Conservation (phyloP, 2,113 vertebrate genomes). For the Calidris pugnax region DNA sequence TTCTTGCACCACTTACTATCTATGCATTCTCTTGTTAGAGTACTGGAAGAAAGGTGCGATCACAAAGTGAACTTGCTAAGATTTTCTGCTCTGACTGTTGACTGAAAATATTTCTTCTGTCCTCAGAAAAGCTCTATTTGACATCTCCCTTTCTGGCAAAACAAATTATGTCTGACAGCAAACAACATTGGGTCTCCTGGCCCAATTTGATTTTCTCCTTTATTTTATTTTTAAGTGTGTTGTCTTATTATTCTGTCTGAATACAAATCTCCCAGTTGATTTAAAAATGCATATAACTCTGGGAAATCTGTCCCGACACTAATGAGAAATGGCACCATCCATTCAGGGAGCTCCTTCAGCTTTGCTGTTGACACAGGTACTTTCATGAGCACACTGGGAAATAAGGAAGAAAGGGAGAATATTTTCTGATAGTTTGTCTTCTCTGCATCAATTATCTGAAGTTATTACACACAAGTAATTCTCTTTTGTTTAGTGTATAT, state of each 20-base stretch:
- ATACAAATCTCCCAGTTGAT: background rate
- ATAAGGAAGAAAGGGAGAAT: background rate
- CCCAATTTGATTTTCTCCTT: background rate
- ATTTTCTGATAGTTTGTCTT: background rate
- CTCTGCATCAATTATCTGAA: background rate
- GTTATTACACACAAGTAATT: background rate
- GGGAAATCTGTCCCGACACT: background rate
- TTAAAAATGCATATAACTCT: background rate
- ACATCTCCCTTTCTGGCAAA: background rate
- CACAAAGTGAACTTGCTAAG: background rate
- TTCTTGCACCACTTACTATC: background rate
- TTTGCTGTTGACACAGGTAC: background rate
- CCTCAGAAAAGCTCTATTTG: background rate
- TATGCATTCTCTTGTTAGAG: background rate
- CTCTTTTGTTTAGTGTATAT: background rate
- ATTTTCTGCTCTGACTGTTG: background rate
- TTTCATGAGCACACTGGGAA: background rate
- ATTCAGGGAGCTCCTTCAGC: background rate
- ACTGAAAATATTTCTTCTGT: background rate
- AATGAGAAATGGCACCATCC: background rate
- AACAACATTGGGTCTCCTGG: background rate
- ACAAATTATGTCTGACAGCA: background rate
- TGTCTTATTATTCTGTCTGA: background rate
- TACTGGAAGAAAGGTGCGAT: background rate
- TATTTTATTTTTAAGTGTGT: slow-evolving; percentile 7